Evolutionary conservation across 2,888 invertebrate genomes (phyloP), one percentile per base, ranked within the genome.

Genomic region (Phragmatobia fuliginosa): DNA sequence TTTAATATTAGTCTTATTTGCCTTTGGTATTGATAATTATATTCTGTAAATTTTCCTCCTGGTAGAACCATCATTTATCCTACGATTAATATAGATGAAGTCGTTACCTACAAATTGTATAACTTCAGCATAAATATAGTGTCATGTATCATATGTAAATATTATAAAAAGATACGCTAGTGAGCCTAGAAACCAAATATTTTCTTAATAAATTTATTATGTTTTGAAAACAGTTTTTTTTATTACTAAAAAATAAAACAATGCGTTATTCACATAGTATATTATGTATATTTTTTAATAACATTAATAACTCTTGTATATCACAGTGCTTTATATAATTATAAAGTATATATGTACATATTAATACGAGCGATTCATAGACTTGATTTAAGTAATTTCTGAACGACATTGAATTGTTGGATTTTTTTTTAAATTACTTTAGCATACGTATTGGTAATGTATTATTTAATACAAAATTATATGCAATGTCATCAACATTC

Each of bases 121-220:
- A 75, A 77, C 65, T 73, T 61, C 66, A 71, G 59, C 41, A 70
- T 68, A 68, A 67, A 66, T 64, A 65, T 74, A 67, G 14, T 66
- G 68, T 73, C 61, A 64, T 58, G 70, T 77, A 66, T 71, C 69
- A 64, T 70, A 74, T 73, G 69, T 63, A 77, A 73, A 70, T 74
- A 80, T 64, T 45, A 65, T 62, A 67, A 61, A 36, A 74, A 65
- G 41, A 63, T 74, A 73, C 70, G 77, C 77, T 81, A 79, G 80
- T 81, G 80, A 78, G 72, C 85, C 76, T 78, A 73, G 58, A 75
- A 81, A 82, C 83, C 78, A 77, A 71, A 79, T 81, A 83, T 76
- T 81, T 85, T 81, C 80, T 80, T 81, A 87, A 85, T 87, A 87
- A 86, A 87, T 82, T 78, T 83, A 82, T 77, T 83, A 82, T 85